Evolutionary conservation across 2,797 vertebrate species (phyloP).

Genomic region (Schizopygopsis malacanthus): DNA sequence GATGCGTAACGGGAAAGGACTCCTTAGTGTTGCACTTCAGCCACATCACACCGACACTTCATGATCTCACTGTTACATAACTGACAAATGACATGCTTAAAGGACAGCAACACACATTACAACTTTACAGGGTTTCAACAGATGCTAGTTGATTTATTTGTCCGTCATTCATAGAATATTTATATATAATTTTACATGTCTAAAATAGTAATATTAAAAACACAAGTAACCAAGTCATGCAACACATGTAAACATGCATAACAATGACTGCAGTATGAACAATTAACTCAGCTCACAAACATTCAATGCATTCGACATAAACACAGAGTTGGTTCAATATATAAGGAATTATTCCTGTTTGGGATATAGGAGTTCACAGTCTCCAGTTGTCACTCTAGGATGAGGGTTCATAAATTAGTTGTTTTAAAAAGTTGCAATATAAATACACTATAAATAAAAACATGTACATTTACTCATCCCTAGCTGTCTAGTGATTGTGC

Average conservation of each 20-base stretch:
- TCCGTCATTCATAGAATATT: neutral
- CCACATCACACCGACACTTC: neutral
- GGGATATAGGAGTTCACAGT: neutral
- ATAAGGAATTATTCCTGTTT: neutral
- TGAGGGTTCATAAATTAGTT: too few species aligned
- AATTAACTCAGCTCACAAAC: neutral
- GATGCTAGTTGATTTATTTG: neutral
- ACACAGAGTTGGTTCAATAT: neutral
- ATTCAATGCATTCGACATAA: neutral
- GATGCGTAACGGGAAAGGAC: conserved; percentile 14
- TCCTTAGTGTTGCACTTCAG: neutral
- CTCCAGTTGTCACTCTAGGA: neutral
- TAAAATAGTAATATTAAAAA: neutral
- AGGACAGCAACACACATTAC: neutral
- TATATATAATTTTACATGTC: neutral
- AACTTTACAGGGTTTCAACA: neutral
- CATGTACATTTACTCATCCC: neutral
- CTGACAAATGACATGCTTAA: neutral
- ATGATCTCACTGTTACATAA: conserved; percentile 9
- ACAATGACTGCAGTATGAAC: neutral
- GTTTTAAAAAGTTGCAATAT: too few species aligned
- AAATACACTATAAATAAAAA: neutral
- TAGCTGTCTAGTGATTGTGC: neutral
- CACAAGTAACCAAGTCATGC: neutral
- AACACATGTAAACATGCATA: neutral